Conservation (phyloP, 1,140 invertebrate genomes). For the Listronotus bonariensis region DNA sequence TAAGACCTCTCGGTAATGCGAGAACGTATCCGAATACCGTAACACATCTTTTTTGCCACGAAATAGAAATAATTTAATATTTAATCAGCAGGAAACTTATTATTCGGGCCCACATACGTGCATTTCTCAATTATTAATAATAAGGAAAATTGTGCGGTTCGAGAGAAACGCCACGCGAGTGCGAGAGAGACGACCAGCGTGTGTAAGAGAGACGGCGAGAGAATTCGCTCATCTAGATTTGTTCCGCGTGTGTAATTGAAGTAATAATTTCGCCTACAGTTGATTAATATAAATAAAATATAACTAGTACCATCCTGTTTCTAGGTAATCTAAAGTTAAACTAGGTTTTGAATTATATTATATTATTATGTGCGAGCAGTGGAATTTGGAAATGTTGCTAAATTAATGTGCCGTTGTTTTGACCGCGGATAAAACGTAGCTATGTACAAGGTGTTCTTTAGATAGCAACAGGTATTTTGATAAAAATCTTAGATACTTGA, state of each 20-base stretch:
- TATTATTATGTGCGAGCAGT: no score
- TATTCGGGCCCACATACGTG: conserved; percentile 26
- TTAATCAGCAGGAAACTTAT: conserved; percentile 19
- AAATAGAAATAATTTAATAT: conserved; percentile 22
- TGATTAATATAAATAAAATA: conserved; percentile 53
- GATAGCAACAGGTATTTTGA: no score
- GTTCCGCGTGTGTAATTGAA: conserved; percentile 45
- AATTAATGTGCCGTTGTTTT: no score
- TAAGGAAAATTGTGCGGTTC: conserved; percentile 7
- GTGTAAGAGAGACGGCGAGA: conserved; percentile 5
- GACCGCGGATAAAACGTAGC: no score
- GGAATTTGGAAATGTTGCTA: no score
- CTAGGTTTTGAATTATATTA: no score
- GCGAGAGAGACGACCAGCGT: neutral
- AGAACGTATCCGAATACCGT: no score
- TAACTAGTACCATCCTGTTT: conserved; percentile 51
- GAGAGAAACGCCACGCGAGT: neutral
- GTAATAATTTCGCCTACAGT: conserved; percentile 50
- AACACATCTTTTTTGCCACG: conserved; percentile 1
- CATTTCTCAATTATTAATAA: conserved; percentile 30
- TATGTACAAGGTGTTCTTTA: no score
- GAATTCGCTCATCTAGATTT: conserved; percentile 43
- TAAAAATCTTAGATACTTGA: no score
- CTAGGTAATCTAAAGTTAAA: no score
- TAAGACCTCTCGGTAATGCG: no score